Evolutionary conservation across 2,797 vertebrate genomes (phyloP), one percentile per base, ranked within the genome.

Genomic region (Centropyge bicolor): DNA sequence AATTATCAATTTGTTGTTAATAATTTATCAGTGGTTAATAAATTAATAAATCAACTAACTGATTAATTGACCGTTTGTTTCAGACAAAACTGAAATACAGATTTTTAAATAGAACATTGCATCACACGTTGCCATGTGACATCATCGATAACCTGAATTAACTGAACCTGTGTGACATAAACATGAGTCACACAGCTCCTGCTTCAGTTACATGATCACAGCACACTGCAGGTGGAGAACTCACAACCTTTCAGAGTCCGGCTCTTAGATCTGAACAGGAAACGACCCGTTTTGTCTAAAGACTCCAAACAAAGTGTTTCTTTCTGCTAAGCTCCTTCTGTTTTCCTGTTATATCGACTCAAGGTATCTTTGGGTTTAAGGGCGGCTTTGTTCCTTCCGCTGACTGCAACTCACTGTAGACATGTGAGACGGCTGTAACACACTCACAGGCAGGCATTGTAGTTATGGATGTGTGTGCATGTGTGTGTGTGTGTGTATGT

Each of bases 381-480:
- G 38, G 62, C 55, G 40, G 57, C 31, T 78, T 84, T 81, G 76
- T 79, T 82, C 64, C 63, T 43, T 35, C 13, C 16, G 41, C 66
- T 55, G 55, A 49, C 55, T 20, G 12, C 60, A 22, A 57, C 35
- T 80, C 49, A 8, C 24, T 20, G 67, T 36, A 52, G 75, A 78
- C 80, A 75, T 75, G 83, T 83, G 75, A 83, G 48, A 46, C 19
- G 57, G 41, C 64, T 49, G 41, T 17, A 67, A 55, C 83, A 79
- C 64, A 74, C 24, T 64, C 60, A 82, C 67, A 78, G 63, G 5
- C 63, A 71, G 74, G 13, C 65, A 36, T 60, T 51, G 73, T 70
- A 57, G 48, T 40, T 65, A 12, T 55, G 22, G 70, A 24, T 70
- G 19, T 78, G 61, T 78, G 16, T 59, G 65, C 61, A 69, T 67